A percentile compares a stretch with the other conserved stretches of the same genome.
Conservation (phyloP, 2,113 vertebrate genomes). For the Grus americana region DNA sequence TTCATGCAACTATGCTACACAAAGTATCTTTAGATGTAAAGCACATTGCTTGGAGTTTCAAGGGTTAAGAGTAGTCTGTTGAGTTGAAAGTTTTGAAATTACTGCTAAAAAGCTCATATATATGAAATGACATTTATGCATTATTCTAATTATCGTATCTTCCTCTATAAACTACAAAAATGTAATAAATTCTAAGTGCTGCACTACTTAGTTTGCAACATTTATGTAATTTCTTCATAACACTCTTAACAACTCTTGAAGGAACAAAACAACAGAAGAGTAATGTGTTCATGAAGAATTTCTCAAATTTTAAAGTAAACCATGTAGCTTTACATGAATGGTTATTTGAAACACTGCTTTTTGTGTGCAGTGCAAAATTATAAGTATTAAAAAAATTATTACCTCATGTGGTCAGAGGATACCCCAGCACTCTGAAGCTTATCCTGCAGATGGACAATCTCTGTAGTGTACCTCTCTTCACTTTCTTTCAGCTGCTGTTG, state of each 20-base stretch:
- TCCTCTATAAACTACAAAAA: background rate
- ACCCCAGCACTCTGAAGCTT: conserved; percentile 72
- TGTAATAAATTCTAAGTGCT: background rate
- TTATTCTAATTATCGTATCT: background rate
- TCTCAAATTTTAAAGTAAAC: background rate
- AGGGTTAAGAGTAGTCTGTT: background rate
- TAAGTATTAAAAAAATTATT: background rate
- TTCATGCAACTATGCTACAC: background rate
- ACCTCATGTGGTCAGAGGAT: conserved; percentile 75
- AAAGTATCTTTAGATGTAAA: background rate
- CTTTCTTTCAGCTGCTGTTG: conserved; percentile 80
- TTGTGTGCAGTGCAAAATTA: background rate
- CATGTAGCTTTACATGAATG: accelerated
- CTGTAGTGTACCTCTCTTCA: conserved; percentile 75
- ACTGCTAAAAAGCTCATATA: background rate
- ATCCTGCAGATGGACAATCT: conserved; percentile 80
- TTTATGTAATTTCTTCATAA: background rate
- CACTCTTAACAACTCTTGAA: background rate
- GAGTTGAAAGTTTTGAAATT: background rate
- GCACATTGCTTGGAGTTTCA: background rate
- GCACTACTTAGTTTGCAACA: background rate
- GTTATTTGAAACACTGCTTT: background rate
- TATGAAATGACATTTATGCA: background rate
- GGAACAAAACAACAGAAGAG: background rate
- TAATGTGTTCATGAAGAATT: background rate